Conservation (phyloP, 1,140 invertebrate species). For the Chironomus tepperi region DNA sequence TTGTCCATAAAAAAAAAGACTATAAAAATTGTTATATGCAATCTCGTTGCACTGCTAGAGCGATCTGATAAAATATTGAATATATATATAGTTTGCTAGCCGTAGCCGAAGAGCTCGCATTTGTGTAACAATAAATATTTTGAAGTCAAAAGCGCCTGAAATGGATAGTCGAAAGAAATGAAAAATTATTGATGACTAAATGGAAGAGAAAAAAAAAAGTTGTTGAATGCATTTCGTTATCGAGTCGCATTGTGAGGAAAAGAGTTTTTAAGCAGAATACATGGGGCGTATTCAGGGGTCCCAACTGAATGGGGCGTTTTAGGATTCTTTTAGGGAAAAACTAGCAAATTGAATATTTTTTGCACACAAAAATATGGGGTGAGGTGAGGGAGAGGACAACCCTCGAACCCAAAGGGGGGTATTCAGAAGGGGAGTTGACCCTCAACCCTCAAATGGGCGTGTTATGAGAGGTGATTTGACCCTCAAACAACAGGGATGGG, state of each 20-base stretch:
- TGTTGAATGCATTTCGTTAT: neutral
- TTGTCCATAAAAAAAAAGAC: neutral
- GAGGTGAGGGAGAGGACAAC: no score
- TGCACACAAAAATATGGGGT: no score
- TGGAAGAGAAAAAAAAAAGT: neutral
- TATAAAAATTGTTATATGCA: neutral
- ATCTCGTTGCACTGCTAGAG: neutral
- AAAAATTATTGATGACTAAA: slow-evolving; percentile 15
- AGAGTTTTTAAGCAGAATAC: neutral
- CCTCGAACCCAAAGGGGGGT: no score
- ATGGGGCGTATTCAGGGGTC: no score
- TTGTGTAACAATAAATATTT: slow-evolving; percentile 15
- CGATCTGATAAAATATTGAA: slow-evolving; percentile 14
- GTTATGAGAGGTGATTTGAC: no score
- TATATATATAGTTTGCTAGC: neutral
- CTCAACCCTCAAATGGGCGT: no score
- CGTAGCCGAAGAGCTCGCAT: neutral
- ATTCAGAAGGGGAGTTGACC: no score
- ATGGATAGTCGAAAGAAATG: slow-evolving; percentile 1
- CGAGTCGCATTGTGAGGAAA: slow-evolving; percentile 4
- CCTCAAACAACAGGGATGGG: no score
- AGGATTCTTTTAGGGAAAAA: no score
- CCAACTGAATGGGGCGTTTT: no score
- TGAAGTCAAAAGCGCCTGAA: neutral
- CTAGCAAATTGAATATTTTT: no score